A percentile compares a stretch with the other conserved stretches of the same genome.
Evolutionary conservation across 2,888 invertebrate genomes (phyloP).

Genomic region (Aleiodes testaceus): DNA sequence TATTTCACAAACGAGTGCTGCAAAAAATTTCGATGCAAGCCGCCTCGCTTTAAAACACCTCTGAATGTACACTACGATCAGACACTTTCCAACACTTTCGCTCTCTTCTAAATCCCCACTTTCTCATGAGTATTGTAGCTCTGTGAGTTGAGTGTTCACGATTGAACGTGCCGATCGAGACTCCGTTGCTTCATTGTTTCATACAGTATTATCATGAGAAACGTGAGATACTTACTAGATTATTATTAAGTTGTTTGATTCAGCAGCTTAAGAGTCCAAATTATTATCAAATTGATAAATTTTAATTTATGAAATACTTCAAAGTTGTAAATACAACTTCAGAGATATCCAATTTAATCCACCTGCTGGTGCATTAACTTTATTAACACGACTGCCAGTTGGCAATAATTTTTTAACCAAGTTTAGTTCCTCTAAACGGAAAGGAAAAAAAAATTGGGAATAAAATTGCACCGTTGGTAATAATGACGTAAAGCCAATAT

Average conservation of each 20-base stretch:
- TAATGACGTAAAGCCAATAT: slow-evolving; percentile 19
- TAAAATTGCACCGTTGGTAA: slow-evolving; percentile 10
- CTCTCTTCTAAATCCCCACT: slow-evolving; percentile 59
- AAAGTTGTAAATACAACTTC: not conserved
- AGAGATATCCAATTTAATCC: not conserved
- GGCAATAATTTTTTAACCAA: not conserved
- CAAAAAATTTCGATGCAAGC: not conserved
- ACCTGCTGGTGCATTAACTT: slow-evolving; percentile 39
- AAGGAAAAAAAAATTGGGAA: not conserved
- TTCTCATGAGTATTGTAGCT: slow-evolving; percentile 52
- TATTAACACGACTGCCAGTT: slow-evolving; percentile 35
- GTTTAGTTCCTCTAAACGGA: not conserved
- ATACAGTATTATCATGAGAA: slow-evolving; percentile 19
- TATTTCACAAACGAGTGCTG: not conserved
- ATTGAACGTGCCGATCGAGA: slow-evolving; percentile 26
- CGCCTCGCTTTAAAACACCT: slow-evolving; percentile 11
- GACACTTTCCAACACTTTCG: slow-evolving; percentile 36
- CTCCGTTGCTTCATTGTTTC: slow-evolving; percentile 1
- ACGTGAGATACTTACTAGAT: slow-evolving; percentile 18
- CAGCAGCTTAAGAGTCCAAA: slow-evolving; percentile 6
- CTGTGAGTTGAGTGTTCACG: not conserved
- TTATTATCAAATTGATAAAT: not conserved
- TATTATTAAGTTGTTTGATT: not conserved
- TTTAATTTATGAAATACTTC: not conserved
- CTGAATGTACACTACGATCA: not conserved